Evolutionary conservation across 2,113 vertebrate genomes (phyloP).

Genomic region (Lathamus discolor): DNA sequence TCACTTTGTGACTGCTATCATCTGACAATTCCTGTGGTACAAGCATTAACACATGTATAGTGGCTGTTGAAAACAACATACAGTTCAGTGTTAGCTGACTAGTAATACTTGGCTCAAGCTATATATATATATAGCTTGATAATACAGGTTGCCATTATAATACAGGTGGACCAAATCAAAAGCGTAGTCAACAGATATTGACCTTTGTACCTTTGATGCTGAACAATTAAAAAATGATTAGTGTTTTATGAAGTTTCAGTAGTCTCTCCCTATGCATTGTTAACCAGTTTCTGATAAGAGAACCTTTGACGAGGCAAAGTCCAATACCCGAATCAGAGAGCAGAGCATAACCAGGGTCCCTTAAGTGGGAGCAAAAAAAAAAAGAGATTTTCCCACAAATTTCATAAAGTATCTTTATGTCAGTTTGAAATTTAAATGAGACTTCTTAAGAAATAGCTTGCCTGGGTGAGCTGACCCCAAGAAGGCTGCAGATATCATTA

Average conservation of each 20-base stretch:
- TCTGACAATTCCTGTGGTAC: background rate
- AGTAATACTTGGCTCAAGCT: background rate
- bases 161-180: background rate
- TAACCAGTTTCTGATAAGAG: background rate
- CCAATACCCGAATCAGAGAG: accelerated
- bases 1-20: background rate
- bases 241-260: background rate
- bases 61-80: background rate
- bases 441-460: background rate
- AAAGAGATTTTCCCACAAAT: background rate
- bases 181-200: background rate
- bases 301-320: background rate
- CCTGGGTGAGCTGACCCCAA: background rate
- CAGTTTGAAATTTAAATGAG: background rate
- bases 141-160: background rate
- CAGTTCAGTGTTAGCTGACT: background rate
- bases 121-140: accelerated
- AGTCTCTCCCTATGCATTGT: background rate
- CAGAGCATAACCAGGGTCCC: background rate
- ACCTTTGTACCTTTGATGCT: background rate
- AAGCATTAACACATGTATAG: background rate
- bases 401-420: background rate
- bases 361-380: background rate
- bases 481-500: background rate
- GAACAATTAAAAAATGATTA: background rate